Conservation (phyloP, 2,797 vertebrate species). For the Borostomias antarcticus region DNA sequence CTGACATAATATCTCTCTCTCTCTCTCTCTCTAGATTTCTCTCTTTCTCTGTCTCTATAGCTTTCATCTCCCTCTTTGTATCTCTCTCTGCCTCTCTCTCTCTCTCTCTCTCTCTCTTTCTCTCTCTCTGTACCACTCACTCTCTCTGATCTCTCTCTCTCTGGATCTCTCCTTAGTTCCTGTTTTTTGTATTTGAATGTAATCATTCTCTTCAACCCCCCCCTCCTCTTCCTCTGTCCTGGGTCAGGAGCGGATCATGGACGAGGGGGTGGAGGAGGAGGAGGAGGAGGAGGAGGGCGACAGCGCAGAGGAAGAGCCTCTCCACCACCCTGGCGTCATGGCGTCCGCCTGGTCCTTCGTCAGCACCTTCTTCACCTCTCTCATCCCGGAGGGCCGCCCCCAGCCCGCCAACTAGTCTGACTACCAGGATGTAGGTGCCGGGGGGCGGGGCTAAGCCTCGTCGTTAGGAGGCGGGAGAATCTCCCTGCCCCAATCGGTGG, state of each 20-base stretch:
- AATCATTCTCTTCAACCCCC: not conserved
- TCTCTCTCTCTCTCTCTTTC: not conserved
- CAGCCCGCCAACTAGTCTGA: conserved; percentile 91
- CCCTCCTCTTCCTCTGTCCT: not conserved
- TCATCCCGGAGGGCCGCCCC: conserved; percentile 92
- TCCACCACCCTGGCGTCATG: conserved; percentile 82
- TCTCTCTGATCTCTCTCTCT: no score
- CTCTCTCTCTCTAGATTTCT: no score
- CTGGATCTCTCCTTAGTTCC: no score
- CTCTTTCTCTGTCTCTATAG: not conserved
- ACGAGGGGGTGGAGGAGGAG: conserved; percentile 88
- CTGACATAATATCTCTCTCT: no score
- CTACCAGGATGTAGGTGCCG: no score
- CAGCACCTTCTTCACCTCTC: conserved; percentile 95
- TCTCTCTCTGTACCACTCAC: no score
- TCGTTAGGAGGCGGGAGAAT: no score
- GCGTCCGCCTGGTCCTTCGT: conserved; percentile 92
- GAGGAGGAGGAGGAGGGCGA: conserved; percentile 73
- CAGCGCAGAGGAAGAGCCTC: conserved; percentile 42
- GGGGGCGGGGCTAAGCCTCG: no score
- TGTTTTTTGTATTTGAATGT: not conserved
- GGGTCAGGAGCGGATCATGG: conserved; percentile 91
- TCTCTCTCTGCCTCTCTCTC: no score
- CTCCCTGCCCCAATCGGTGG: no score
- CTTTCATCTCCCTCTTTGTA: not conserved